Conservation (phyloP, 2,888 invertebrate genomes). For the Cyclophora albipunctata region DNA sequence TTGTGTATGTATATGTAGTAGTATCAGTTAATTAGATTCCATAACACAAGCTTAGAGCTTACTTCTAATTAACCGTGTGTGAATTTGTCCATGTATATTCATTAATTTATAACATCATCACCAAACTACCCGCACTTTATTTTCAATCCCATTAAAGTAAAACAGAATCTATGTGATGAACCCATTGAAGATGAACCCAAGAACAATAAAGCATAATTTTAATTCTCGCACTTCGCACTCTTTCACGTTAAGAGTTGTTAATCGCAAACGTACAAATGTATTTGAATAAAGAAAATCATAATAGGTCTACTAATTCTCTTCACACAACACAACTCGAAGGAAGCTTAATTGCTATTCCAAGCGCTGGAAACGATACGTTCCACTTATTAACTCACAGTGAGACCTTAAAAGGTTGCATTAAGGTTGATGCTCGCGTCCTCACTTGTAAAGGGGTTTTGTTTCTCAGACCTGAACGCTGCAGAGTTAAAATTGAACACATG, state of each 20-base stretch:
- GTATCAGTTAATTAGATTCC: too few species aligned
- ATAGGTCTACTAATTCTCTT: constrained; percentile 42
- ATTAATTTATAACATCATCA: too few species aligned
- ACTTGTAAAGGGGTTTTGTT: constrained; percentile 10
- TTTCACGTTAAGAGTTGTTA: background rate
- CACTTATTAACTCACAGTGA: constrained; percentile 1
- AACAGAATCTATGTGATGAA: too few species aligned
- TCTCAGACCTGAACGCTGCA: constrained; percentile 23
- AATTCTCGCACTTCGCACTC: too few species aligned
- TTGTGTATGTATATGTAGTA: too few species aligned
- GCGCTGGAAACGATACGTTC: constrained; percentile 19
- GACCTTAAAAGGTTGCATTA: constrained; percentile 17
- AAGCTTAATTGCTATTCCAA: constrained; percentile 44
- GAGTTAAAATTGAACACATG: constrained; percentile 48
- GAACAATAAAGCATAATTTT: too few species aligned
- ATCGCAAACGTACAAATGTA: constrained; percentile 3
- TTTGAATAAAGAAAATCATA: constrained; percentile 34
- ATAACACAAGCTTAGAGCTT: too few species aligned
- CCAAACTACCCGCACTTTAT: too few species aligned
- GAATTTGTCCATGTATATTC: too few species aligned
- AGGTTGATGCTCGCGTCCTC: constrained; percentile 15
- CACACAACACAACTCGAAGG: constrained; percentile 35
- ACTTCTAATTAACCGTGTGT: too few species aligned
- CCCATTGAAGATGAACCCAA: too few species aligned
- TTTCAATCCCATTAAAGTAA: too few species aligned